Base-by-base conservation (phyloP, 2,113 vertebrate genomes). In the Lipophrys pholis region DNA sequence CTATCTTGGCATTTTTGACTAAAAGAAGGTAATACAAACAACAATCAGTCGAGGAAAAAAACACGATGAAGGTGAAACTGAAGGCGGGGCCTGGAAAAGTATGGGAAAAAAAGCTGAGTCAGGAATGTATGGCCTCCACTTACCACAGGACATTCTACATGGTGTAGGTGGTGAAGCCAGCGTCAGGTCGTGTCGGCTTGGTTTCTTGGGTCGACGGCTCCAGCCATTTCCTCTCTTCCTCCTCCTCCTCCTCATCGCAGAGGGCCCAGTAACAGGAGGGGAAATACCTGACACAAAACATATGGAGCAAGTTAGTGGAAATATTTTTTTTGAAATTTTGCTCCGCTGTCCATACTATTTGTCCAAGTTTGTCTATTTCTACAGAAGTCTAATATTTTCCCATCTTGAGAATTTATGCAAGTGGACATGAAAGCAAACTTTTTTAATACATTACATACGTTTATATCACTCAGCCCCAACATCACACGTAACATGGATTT, bases 111-210 rank as follows among this genome's bases (percentile, higher is more conserved):
- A 1, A 58, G 11, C 65, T n/a, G 38, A 10, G 15, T 59, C 5
- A 48, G 21, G 43, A 52, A 51, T 49, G 42, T 16, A 35, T 15
- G 42, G n/a, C 17, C 45, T 57, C 10, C 16, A 91, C 96, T 93
- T 95, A 97, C 96, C 94, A 65, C 96, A 97, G 14, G 94, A 96
- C 60, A 94, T 93, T 93, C 94, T 86, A 30, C 21, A 30, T 48
- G 90, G 81, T 1, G 6, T 60, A 40, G 54, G 45, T 11, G 71
- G 80, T 6, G 62, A 84, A 63, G 82, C 79, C 7, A 51, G 50
- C 15, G 45, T 73, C 69, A 76, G 80, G 43, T 15, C 48, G 56
- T 7, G 78, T 53, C 46, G 73, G 48, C n/a, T 71, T 35, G 46
- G 39, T 78, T 64, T 90, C 87, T 82, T 93, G 68, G 88, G 64